A percentile compares a stretch with the other conserved stretches of the same genome.
phyloP scores from a whole-genome alignment of 2,113 vertebrate species.

The Etia nguti region DNA sequence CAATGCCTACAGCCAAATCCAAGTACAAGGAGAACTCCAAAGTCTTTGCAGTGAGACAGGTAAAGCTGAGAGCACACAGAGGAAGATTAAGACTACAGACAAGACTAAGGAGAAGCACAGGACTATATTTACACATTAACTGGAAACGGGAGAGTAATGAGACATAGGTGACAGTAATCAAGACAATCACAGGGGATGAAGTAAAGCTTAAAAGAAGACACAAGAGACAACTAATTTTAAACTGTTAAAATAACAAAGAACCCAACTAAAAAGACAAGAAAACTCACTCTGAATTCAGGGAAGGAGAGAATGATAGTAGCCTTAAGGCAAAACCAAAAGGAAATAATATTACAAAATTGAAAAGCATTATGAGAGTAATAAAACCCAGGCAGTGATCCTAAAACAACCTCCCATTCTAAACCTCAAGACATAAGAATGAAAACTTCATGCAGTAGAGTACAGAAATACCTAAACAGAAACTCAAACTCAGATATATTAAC shows the following conservation, averaged over 20 bases:
- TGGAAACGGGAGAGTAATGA: neutral
- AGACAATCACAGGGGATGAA: neutral
- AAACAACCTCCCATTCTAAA: accelerated
- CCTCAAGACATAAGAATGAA: neutral
- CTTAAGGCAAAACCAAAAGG: neutral
- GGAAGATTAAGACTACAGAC: neutral
- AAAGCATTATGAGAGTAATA: neutral
- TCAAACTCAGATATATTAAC: neutral
- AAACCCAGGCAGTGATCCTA: neutral
- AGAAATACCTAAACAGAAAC: neutral
- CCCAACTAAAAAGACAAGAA: neutral
- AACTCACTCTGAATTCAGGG: neutral
- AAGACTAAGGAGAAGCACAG: neutral
- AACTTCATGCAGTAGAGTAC: neutral
- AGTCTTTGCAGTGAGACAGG: neutral
- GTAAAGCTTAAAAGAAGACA: neutral
- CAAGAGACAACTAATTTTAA: neutral
- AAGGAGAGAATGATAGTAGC: neutral
- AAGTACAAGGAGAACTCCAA: neutral
- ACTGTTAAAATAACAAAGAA: neutral
- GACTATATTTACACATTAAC: neutral
- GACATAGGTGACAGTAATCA: neutral
- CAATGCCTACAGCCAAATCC: neutral
- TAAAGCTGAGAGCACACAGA: neutral
- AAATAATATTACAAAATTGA: neutral